These are phyloP conservation scores for Cinclus cinclus DNA, from an alignment of 2,113 vertebrate species.

Conservation along the genomic window DNA sequence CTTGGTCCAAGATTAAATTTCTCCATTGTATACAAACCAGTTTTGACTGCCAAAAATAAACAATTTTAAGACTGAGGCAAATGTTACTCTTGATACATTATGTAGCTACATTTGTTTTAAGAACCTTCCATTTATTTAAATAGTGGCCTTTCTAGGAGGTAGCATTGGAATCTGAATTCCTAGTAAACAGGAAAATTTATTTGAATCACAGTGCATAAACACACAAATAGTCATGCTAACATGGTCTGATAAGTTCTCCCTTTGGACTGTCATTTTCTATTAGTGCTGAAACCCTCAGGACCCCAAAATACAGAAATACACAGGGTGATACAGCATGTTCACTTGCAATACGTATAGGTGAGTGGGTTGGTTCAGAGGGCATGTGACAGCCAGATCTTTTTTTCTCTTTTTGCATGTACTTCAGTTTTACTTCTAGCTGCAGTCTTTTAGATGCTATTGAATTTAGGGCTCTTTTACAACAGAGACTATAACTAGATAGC, in stretches of 20 bases:
- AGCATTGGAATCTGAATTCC: background rate
- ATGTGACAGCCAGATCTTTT: background rate
- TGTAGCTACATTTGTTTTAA: background rate
- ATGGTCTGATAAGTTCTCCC: background rate
- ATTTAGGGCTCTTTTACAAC: background rate
- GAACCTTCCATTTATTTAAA: background rate
- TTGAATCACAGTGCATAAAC: background rate
- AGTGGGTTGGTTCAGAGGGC: background rate
- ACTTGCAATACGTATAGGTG: background rate
- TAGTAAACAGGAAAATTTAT: background rate
- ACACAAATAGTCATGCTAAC: background rate
- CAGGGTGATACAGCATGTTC: background rate
- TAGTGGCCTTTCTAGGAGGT: background rate
- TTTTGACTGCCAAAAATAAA: slow-evolving; percentile 13
- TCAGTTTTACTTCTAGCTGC: background rate
- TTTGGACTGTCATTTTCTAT: background rate
- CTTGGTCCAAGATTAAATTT: background rate
- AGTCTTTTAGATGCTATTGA: background rate
- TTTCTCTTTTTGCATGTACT: background rate
- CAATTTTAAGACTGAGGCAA: background rate
- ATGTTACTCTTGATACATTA: background rate
- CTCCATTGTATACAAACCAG: background rate
- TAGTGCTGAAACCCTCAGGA: background rate
- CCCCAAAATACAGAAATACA: background rate
- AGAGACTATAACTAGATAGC: background rate